Conservation (phyloP, 1,140 invertebrate genomes). For the Reticulitermes speratus region DNA sequence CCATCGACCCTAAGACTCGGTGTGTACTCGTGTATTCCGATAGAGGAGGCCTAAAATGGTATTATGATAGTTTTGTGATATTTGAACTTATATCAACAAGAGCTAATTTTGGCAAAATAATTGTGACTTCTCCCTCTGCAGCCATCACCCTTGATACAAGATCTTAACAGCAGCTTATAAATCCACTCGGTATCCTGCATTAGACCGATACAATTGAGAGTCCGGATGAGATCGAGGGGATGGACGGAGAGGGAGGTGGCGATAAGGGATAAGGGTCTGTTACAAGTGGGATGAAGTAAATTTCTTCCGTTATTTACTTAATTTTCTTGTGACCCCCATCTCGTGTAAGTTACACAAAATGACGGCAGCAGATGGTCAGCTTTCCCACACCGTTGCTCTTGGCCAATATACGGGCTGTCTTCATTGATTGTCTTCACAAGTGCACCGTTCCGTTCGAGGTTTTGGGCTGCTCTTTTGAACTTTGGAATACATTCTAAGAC, state of each 20-base stretch:
- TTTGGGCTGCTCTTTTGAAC: not conserved
- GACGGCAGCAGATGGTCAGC: constrained; percentile 5
- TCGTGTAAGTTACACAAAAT: not conserved
- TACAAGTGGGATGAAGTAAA: not conserved
- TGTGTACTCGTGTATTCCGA: no score
- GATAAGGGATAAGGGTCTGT: constrained; percentile 15
- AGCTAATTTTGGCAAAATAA: not conserved
- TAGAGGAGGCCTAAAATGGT: no score
- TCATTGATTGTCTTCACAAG: not conserved
- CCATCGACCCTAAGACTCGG: no score
- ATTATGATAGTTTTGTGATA: not conserved
- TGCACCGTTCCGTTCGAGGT: no score
- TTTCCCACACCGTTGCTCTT: not conserved
- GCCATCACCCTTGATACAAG: not conserved
- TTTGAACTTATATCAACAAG: not conserved
- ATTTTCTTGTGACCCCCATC: constrained; percentile 15
- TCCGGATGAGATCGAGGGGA: not conserved
- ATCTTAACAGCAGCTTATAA: not conserved
- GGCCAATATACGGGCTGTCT: not conserved
- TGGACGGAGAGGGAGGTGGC: not conserved
- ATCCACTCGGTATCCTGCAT: not conserved
- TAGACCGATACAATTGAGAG: not conserved
- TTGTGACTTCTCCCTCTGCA: not conserved
- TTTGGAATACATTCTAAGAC: not conserved
- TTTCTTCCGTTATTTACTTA: constrained; percentile 5